phyloP scores from a whole-genome alignment of 2,113 vertebrate species.

The Platichthys stellatus region DNA sequence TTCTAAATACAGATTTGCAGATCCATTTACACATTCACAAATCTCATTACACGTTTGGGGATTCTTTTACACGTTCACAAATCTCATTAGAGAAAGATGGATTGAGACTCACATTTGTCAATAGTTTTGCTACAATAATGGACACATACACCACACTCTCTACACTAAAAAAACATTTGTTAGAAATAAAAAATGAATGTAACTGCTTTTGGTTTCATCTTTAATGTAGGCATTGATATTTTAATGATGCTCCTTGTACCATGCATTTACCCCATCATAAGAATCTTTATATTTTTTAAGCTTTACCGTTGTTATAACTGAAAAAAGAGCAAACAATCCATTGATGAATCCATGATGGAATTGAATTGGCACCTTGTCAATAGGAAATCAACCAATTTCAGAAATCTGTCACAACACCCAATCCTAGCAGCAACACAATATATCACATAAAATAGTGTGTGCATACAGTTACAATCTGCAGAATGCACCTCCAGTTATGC shows the following conservation, averaged over 20 bases:
- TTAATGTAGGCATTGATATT: background rate
- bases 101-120: no score
- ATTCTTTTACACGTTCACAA: no score
- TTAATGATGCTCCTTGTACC: background rate
- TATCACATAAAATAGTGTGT: background rate
- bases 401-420: background rate
- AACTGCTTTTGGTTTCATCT: background rate
- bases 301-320: background rate
- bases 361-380: background rate
- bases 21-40: no score
- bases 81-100: no score
- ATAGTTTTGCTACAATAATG: no score
- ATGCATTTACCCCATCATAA: no score
- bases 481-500: background rate
- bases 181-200: no score
- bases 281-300: background rate
- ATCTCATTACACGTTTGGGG: no score
- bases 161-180: background rate
- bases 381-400: background rate
- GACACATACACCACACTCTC: no score
- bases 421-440: background rate
- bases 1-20: no score
- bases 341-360: background rate
- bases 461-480: slow-evolving; percentile 21
- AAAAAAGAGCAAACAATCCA: background rate